phyloP scores from a whole-genome alignment of 2,888 invertebrate species.

The Cheilosia variabilis region DNA sequence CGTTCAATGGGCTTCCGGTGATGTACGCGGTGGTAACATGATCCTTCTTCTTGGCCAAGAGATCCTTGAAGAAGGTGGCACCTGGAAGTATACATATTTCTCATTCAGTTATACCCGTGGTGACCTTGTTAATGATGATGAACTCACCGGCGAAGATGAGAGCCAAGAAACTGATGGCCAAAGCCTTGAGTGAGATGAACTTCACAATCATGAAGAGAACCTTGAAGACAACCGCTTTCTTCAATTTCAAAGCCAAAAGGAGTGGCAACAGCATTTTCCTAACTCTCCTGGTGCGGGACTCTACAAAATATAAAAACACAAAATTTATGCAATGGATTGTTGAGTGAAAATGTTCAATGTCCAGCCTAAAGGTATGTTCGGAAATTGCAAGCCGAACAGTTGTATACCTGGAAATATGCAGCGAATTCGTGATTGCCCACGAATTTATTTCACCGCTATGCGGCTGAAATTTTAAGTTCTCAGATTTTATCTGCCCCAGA shows the following conservation, averaged over 20 bases:
- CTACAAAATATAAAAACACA: conserved; percentile 78
- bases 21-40: conserved; percentile 84
- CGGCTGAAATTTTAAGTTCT: no score
- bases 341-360: neutral
- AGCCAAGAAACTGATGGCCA: conserved; percentile 87
- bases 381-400: neutral
- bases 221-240: conserved; percentile 86
- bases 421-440: neutral
- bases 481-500: no score
- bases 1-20: conserved; percentile 83
- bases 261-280: conserved; percentile 87
- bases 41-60: conserved; percentile 83
- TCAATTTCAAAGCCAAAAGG: conserved; percentile 86
- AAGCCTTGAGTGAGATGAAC: conserved; percentile 87
- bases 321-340: conserved; percentile 6
- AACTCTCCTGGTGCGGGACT: conserved; percentile 86
- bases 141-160: conserved; percentile 85
- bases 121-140: neutral
- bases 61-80: conserved; percentile 83
- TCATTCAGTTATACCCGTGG: neutral
- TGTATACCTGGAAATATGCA: neutral
- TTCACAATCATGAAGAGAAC: conserved; percentile 86
- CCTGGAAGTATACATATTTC: conserved; percentile 77
- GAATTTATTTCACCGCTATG: neutral
- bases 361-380: neutral